These are phyloP conservation scores for Pelmatolapia mariae DNA, from an alignment of 2,113 vertebrate species.

Conservation along the genomic window DNA sequence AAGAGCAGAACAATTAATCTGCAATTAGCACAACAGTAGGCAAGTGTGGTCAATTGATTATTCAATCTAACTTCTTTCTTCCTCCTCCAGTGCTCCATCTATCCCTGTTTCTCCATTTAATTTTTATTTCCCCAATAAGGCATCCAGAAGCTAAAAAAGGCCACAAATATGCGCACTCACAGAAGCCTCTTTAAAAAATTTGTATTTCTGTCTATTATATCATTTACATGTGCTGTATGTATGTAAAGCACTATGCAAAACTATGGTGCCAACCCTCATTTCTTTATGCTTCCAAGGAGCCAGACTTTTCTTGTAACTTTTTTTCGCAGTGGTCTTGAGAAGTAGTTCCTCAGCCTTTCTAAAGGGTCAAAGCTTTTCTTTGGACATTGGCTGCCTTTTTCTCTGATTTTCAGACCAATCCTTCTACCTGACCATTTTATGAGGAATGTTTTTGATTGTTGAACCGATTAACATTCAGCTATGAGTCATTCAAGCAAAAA, in stretches of 20 bases:
- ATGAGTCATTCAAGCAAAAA: background rate
- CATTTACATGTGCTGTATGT: background rate
- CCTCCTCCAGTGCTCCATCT: background rate
- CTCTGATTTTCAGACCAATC: background rate
- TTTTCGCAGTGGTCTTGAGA: background rate
- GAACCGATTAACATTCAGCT: background rate
- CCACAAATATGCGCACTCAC: background rate
- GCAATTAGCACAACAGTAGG: background rate
- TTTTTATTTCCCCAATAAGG: background rate
- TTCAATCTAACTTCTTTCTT: background rate
- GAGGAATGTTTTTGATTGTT: background rate
- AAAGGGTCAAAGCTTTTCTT: background rate
- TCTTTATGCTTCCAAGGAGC: background rate
- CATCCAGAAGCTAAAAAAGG: background rate
- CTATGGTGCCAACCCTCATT: background rate
- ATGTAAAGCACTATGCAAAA: background rate
- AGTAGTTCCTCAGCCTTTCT: background rate
- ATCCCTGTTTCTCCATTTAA: background rate
- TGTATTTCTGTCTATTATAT: background rate
- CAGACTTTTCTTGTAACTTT: background rate
- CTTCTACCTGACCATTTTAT: background rate
- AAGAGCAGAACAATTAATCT: conserved; percentile 28
- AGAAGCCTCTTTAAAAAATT: background rate
- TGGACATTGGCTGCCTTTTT: background rate
- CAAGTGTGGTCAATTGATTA: conserved; percentile 2